A percentile compares a stretch with the other conserved stretches of the same genome.
These are phyloP conservation scores for Hydropsyche tenuis DNA, from an alignment of 1,140 invertebrate genomes.

Conservation along the genomic window DNA sequence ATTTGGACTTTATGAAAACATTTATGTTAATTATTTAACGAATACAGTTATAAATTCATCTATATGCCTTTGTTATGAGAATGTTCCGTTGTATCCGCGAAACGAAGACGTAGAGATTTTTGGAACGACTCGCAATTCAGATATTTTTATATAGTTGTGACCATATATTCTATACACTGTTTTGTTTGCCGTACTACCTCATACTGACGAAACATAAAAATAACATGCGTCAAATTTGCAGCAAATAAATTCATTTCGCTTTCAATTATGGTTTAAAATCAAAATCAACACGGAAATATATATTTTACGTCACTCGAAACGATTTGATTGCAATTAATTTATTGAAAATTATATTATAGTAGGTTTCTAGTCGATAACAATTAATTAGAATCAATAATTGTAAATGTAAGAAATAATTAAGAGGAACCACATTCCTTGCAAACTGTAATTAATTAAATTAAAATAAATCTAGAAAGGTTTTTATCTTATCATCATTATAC, in stretches of 20 bases:
- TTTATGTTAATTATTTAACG: no score
- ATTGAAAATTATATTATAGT: neutral
- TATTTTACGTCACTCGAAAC: neutral
- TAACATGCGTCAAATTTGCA: neutral
- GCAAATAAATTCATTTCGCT: neutral
- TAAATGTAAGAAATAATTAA: conserved; percentile 55
- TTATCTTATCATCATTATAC: neutral
- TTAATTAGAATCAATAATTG: conserved; percentile 19
- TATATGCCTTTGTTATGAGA: no score
- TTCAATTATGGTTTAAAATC: neutral
- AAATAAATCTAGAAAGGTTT: conserved; percentile 14
- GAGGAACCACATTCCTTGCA: conserved; percentile 64
- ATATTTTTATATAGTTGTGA: neutral
- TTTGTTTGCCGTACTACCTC: conserved; percentile 32
- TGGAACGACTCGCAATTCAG: no score
- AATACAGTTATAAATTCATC: no score
- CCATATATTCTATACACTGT: conserved; percentile 9
- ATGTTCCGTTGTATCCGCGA: no score
- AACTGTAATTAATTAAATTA: conserved; percentile 50
- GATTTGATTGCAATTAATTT: neutral
- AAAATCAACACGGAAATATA: neutral
- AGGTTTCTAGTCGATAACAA: conserved; percentile 8
- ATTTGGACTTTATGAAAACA: no score
- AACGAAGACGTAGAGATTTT: no score
- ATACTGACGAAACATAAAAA: conserved; percentile 1